phyloP scores from a whole-genome alignment of 1,140 invertebrate genomes.

The Drosophila melanica region DNA sequence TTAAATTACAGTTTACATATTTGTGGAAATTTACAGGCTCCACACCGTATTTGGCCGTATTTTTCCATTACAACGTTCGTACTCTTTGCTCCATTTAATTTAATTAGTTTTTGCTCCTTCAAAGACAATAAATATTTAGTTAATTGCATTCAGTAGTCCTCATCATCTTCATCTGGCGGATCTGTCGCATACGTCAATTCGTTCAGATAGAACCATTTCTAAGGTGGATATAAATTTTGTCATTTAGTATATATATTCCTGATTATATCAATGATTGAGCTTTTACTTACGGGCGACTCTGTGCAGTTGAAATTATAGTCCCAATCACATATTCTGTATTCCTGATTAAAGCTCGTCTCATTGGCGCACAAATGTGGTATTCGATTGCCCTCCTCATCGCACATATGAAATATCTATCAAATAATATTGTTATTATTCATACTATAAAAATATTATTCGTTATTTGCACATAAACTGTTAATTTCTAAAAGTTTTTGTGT shows the following conservation, averaged over 20 bases:
- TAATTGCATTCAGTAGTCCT: constrained; percentile 73
- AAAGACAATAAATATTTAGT: constrained; percentile 75
- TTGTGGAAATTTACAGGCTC: constrained; percentile 48
- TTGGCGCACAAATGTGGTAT: constrained; percentile 87
- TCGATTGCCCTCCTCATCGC: constrained; percentile 86
- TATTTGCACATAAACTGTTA: not conserved
- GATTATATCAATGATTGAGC: not conserved
- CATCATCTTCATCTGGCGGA: constrained; percentile 85
- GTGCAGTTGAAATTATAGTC: constrained; percentile 86
- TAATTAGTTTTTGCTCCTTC: constrained; percentile 58
- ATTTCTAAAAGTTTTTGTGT: not conserved
- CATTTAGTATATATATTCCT: not conserved
- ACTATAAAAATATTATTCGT: not conserved
- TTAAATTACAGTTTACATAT: constrained; percentile 62
- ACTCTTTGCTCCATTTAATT: constrained; percentile 47
- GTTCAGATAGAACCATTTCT: constrained; percentile 86
- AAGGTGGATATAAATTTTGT: too few relatives aligned
- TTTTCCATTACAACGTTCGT: constrained; percentile 15
- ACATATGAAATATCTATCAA: constrained; percentile 87
- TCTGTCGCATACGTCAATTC: constrained; percentile 87
- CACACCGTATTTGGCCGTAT: constrained; percentile 8
- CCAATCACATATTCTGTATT: constrained; percentile 87
- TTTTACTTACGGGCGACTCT: constrained; percentile 83
- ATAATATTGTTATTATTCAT: not conserved
- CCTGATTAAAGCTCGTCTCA: constrained; percentile 87